Percentiles rank a stretch among this genome's conserved stretches.
Evolutionary conservation across 1,140 invertebrate genomes (phyloP).

Genomic region (Lasioglossum albipes): DNA sequence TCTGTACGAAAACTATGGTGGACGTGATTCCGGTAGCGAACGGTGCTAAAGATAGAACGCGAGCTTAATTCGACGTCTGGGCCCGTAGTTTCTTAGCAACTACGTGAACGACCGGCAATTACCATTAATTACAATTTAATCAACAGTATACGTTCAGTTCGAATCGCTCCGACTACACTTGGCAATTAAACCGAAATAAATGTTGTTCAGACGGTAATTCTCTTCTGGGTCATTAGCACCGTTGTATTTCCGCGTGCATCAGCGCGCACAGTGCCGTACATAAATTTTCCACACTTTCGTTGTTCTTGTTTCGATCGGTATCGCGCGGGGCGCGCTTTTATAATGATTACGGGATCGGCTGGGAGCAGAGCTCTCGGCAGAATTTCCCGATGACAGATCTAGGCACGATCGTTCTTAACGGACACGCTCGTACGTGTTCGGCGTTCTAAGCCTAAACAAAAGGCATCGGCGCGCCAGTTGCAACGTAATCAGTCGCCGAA

Average conservation of each 20-base stretch:
- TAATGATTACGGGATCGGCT: not conserved
- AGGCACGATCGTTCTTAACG: conserved; percentile 49
- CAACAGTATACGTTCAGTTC: too few relatives aligned
- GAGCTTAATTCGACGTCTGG: too few relatives aligned
- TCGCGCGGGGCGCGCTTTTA: not conserved
- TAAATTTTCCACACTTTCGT: conserved; percentile 14
- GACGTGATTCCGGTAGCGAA: too few relatives aligned
- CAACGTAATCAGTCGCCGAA: not conserved
- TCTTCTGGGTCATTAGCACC: conserved; percentile 22
- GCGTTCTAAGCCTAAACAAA: conserved; percentile 29
- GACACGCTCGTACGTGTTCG: conserved; percentile 37
- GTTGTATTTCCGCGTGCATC: conserved; percentile 7
- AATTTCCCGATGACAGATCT: conserved; percentile 44
- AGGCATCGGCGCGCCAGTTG: conserved; percentile 2
- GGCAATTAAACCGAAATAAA: not conserved
- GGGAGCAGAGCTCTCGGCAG: conserved; percentile 7
- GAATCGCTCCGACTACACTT: too few relatives aligned
- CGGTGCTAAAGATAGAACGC: too few relatives aligned
- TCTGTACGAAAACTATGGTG: too few relatives aligned
- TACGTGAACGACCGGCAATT: too few relatives aligned
- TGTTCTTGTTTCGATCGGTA: not conserved
- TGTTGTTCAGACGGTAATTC: not conserved
- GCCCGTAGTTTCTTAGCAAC: too few relatives aligned
- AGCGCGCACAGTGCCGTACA: not conserved
- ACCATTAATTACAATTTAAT: too few relatives aligned